A percentile compares a stretch with the other conserved stretches of the same genome.
Evolutionary conservation across 2,113 vertebrate genomes (phyloP).

Genomic region (Psilopogon haemacephalus): DNA sequence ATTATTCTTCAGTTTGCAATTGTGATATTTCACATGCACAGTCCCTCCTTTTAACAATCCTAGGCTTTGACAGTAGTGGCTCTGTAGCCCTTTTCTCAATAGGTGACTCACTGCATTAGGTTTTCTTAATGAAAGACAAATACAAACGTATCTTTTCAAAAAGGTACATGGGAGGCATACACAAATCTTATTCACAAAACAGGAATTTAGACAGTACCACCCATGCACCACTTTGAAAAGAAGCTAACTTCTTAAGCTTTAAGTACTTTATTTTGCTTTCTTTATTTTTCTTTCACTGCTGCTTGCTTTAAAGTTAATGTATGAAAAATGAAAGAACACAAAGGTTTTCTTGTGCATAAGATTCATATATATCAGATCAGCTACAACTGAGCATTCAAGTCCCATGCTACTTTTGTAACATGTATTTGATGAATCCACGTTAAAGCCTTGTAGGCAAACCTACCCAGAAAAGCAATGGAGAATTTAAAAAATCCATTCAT

Average conservation of each 20-base stretch:
- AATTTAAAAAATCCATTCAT: constrained; percentile 39
- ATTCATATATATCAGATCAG: constrained; percentile 10
- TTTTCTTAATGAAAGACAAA: constrained; percentile 37
- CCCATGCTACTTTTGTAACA: constrained; percentile 40
- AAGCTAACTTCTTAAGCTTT: constrained; percentile 8
- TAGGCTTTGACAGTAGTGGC: background rate
- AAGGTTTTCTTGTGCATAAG: background rate
- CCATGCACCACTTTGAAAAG: background rate
- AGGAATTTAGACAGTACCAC: background rate
- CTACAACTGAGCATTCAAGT: constrained; percentile 16
- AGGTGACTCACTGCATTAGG: background rate
- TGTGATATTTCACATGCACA: background rate
- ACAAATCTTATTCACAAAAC: constrained; percentile 20
- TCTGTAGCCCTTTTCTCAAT: background rate
- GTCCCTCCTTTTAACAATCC: background rate
- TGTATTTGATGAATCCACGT: background rate
- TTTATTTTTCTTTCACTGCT: constrained; percentile 42
- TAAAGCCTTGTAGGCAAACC: constrained; percentile 23
- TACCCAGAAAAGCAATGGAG: background rate
- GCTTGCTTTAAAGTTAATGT: constrained; percentile 31
- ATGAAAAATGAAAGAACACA: constrained; percentile 11
- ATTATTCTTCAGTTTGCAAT: background rate
- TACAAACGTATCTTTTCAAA: background rate
- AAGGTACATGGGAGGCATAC: background rate
- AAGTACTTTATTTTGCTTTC: constrained; percentile 1